Evolutionary conservation across 2,113 vertebrate species (phyloP), one percentile per base, ranked within the genome.

Genomic region (Neogale vison): DNA sequence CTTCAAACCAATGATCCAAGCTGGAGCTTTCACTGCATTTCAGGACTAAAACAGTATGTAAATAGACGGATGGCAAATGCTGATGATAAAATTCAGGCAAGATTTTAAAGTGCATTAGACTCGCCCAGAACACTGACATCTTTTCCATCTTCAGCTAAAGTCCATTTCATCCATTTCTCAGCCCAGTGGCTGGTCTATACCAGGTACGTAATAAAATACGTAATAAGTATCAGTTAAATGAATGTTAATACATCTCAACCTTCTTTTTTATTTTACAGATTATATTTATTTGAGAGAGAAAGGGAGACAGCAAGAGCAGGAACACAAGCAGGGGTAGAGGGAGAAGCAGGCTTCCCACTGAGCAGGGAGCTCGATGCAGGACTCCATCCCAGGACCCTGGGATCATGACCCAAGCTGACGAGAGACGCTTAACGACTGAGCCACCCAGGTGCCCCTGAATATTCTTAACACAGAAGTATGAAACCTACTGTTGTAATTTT

Each of bases 1-100:
- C 76, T 93, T 94, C 50, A 93, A 93, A 96, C 69, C 67, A 95
- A 85, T 72, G 34, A 95, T 92, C 67, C 77, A 94, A 93, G 93
- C 71, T 31, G 61, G 61, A 90, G 72, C 57, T 85, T 92, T 94
- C 88, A 89, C 0, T 90, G 81, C 88, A 93, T 88, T 90, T 85
- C 36, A 95, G 87, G 15, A n/a, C 45, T 81, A 89, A 95, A 95
- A 52, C 9, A 72, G 50, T 18, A 55, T 55, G 85, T 42, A 95
- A 74, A 89, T 59, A 80, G 0, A 4, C 4, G 20, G 45, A 88
- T 36, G 31, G 36, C 57, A 96, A 74, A 93, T 55, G 89, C 24
- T 45, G 14, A 92, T 59, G 88, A 93, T 65, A 57, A 65, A 89
- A 86, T 50, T 65, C 95, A 96, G 80, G 67, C 45, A 65, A 91